These are phyloP conservation scores for Bursaphelenchus okinawaensis DNA, from an alignment of 2,888 invertebrate genomes.

Conservation along the genomic window DNA sequence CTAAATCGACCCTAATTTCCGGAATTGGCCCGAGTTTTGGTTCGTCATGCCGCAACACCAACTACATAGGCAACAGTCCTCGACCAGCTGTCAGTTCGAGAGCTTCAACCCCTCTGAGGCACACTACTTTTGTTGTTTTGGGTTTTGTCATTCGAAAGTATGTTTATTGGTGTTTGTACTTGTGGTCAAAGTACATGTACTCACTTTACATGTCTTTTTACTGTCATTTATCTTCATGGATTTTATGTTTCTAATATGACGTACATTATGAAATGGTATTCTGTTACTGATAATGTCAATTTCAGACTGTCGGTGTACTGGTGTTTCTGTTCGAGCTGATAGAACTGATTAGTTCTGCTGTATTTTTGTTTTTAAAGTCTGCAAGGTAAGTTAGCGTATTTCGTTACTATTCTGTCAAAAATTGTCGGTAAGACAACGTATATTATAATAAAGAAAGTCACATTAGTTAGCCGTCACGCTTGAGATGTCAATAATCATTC, in stretches of 20 bases:
- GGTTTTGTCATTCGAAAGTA: slow-evolving; percentile 13
- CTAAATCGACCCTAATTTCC: not conserved
- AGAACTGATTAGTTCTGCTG: not conserved
- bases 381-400: not conserved
- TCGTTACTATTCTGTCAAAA: too few species aligned
- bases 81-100: not conserved
- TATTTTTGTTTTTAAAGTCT: slow-evolving; percentile 9
- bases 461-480: too few species aligned
- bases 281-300: too few species aligned
- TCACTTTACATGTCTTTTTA: too few species aligned
- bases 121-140: slow-evolving; percentile 14
- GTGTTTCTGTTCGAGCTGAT: slow-evolving; percentile 11
- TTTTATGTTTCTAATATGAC: too few species aligned
- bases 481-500: too few species aligned
- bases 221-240: too few species aligned
- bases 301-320: slow-evolving; percentile 6
- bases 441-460: too few species aligned
- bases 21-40: not conserved
- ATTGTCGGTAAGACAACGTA: too few species aligned
- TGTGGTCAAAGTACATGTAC: too few species aligned
- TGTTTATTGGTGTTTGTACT: too few species aligned
- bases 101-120: not conserved
- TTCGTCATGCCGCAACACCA: not conserved
- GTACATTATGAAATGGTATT: too few species aligned
- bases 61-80: not conserved